These are phyloP conservation scores for Rhabdornis inornatus DNA, from an alignment of 2,113 vertebrate genomes.

Conservation along the genomic window DNA sequence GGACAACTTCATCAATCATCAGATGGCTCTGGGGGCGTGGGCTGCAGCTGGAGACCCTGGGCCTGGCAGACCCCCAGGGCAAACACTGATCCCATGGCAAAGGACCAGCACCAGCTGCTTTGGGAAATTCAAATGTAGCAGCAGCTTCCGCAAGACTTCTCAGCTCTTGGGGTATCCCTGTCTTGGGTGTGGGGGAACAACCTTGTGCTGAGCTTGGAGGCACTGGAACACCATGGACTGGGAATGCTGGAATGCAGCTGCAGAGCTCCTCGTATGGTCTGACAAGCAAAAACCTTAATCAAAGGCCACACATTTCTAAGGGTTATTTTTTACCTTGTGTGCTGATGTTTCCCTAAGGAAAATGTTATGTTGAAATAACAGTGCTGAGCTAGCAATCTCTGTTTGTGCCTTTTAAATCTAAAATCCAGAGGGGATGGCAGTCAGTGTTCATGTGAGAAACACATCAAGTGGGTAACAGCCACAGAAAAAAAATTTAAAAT, in stretches of 20 bases:
- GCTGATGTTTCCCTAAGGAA: background rate
- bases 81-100: background rate
- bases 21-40: rapidly evolving
- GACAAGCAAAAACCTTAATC: background rate
- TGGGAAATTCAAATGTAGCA: background rate
- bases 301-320: background rate
- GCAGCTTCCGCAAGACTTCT: background rate
- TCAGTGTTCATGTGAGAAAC: background rate
- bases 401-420: background rate
- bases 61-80: background rate
- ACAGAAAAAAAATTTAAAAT: background rate
- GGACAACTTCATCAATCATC: background rate
- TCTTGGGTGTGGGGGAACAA: background rate
- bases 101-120: background rate
- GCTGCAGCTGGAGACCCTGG: background rate
- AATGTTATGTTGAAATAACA: background rate
- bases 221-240: background rate
- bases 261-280: background rate
- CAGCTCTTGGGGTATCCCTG: background rate
- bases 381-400: background rate
- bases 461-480: background rate
- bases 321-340: background rate
- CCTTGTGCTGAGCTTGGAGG: background rate
- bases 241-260: background rate
- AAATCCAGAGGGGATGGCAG: background rate